These are phyloP conservation scores for Laspeyria flexula DNA, from an alignment of 2,888 invertebrate genomes.

Conservation along the genomic window DNA sequence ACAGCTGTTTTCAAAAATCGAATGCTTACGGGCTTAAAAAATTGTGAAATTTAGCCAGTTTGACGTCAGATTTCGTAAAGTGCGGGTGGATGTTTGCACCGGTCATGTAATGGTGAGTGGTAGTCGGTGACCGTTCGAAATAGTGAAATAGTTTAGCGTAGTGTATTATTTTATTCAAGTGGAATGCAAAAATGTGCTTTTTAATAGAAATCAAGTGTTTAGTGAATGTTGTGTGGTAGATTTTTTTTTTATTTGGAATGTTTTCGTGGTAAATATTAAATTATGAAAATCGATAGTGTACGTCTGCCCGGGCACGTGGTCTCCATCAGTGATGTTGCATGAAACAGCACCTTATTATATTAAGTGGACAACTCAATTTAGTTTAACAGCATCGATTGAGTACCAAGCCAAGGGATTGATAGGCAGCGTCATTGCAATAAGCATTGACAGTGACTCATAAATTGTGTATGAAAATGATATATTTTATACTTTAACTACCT, in stretches of 20 bases:
- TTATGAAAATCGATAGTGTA: conserved; percentile 45
- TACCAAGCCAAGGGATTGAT: not conserved
- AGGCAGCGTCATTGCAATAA: not conserved
- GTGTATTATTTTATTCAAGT: conserved; percentile 52
- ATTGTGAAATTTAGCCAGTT: conserved; percentile 60
- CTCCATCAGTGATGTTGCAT: conserved; percentile 29
- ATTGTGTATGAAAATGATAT: no score
- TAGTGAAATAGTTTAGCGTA: conserved; percentile 50
- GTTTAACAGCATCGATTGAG: conserved; percentile 21
- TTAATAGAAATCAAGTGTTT: conserved; percentile 47
- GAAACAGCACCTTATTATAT: conserved; percentile 41
- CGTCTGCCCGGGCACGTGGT: conserved; percentile 41
- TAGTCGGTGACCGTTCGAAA: conserved; percentile 50
- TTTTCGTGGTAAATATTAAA: conserved; percentile 21
- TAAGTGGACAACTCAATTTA: conserved; percentile 51
- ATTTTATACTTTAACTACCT: no score
- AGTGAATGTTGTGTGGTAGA: conserved; percentile 64
- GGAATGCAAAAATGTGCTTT: conserved; percentile 56
- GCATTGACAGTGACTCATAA: not conserved
- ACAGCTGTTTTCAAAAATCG: conserved; percentile 82
- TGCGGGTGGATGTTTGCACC: conserved; percentile 62
- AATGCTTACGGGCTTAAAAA: conserved; percentile 58
- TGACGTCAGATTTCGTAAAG: conserved; percentile 67
- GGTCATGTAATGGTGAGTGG: conserved; percentile 82
- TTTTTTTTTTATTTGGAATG: conserved; percentile 35